Conservation (phyloP, 2,113 vertebrate species). For the Ptyas mucosa region DNA sequence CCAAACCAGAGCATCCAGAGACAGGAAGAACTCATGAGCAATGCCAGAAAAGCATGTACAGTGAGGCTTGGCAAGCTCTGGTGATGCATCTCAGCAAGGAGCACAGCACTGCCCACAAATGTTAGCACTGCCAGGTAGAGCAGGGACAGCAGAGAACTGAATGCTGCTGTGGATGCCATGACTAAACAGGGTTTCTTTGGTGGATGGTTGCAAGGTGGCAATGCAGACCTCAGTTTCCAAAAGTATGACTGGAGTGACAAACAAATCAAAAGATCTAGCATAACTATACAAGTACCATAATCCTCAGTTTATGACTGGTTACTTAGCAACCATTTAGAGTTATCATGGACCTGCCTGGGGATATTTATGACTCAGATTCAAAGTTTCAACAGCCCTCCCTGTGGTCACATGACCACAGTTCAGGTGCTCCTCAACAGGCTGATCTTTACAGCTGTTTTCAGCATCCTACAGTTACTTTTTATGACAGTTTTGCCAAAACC, state of each 20-base stretch:
- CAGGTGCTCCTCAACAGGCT: too few relatives aligned
- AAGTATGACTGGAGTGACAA: background rate
- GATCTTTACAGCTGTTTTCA: too few relatives aligned
- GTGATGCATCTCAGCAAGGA: constrained; percentile 36
- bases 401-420: too few relatives aligned
- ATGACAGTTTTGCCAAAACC: too few relatives aligned
- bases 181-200: background rate
- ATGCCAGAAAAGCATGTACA: constrained; percentile 28
- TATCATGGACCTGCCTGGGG: too few relatives aligned
- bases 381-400: too few relatives aligned
- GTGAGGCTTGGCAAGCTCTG: constrained; percentile 25
- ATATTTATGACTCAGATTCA: too few relatives aligned
- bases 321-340: too few relatives aligned
- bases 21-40: constrained; percentile 47
- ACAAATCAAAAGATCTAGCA: background rate
- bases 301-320: too few relatives aligned
- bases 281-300: background rate
- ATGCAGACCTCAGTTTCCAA: background rate
- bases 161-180: constrained; percentile 1
- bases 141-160: constrained; percentile 41
- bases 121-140: constrained; percentile 39
- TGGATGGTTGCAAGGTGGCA: background rate
- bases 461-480: too few relatives aligned
- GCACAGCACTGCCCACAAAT: constrained; percentile 40
- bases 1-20: constrained; percentile 50